phyloP scores from a whole-genome alignment of 1,140 invertebrate species.

The Rhagoletis pomonella region DNA sequence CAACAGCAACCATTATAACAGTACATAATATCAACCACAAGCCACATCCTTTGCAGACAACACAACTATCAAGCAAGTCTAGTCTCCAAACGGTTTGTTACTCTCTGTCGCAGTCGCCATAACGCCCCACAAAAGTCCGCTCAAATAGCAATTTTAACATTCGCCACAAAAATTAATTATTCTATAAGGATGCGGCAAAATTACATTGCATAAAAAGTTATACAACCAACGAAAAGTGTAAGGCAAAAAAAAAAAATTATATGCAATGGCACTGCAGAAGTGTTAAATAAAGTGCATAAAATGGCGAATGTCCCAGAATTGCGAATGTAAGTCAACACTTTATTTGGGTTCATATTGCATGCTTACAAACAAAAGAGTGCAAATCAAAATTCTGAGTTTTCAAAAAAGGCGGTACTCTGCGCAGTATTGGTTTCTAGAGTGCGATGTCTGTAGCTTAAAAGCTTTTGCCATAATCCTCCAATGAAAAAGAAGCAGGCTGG shows the following conservation, averaged over 20 bases:
- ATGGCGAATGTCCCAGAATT: background rate
- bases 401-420: too few relatives aligned
- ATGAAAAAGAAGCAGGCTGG: too few relatives aligned
- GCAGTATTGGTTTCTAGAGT: too few relatives aligned
- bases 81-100: background rate
- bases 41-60: background rate
- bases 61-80: background rate
- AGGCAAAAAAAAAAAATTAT: background rate
- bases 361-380: background rate
- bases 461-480: too few relatives aligned
- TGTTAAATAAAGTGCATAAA: constrained; percentile 25
- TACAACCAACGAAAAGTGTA: background rate
- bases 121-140: background rate
- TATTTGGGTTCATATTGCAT: background rate
- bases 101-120: too few relatives aligned
- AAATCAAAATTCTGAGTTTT: background rate
- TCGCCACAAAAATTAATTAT: constrained; percentile 50
- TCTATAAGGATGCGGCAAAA: constrained; percentile 49
- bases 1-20: background rate
- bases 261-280: background rate
- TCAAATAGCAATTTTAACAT: constrained; percentile 28
- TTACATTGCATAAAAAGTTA: constrained; percentile 21
- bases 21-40: background rate
- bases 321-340: background rate
- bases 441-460: too few relatives aligned